phyloP scores from a whole-genome alignment of 2,113 vertebrate genomes.

The Datnioides undecimradiatus region DNA sequence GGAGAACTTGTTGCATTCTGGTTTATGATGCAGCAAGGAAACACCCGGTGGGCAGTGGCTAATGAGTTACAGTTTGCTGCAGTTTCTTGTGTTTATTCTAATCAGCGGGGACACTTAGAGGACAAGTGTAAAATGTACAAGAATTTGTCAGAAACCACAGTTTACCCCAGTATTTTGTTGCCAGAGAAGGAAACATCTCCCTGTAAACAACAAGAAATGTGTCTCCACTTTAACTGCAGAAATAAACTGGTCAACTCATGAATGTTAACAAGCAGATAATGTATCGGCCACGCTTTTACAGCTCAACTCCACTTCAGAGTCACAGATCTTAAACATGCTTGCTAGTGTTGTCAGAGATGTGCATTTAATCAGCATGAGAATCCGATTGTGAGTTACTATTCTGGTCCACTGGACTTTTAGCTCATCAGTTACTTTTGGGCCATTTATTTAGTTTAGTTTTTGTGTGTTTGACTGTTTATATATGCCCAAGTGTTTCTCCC shows the following conservation, averaged over 20 bases:
- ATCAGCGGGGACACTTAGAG: background rate
- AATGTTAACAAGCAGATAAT: background rate
- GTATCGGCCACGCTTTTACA: background rate
- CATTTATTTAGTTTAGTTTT: background rate
- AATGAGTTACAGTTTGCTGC: background rate
- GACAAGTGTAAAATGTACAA: background rate
- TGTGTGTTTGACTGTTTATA: background rate
- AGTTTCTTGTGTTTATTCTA: background rate
- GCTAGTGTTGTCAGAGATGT: background rate
- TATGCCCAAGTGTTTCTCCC: background rate
- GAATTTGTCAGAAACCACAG: background rate
- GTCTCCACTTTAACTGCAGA: background rate
- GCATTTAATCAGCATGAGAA: background rate
- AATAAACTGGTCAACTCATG: background rate
- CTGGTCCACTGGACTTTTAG: background rate
- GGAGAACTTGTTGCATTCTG: background rate
- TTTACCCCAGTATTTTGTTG: background rate
- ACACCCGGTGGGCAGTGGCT: background rate
- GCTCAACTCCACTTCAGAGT: background rate
- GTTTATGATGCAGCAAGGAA: background rate
- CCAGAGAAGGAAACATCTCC: background rate
- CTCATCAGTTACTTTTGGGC: background rate
- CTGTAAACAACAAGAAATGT: background rate
- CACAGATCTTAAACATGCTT: background rate
- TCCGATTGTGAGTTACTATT: background rate